Evolutionary conservation across 2,888 invertebrate genomes (phyloP).

Genomic region (Cheilosia vernalis): DNA sequence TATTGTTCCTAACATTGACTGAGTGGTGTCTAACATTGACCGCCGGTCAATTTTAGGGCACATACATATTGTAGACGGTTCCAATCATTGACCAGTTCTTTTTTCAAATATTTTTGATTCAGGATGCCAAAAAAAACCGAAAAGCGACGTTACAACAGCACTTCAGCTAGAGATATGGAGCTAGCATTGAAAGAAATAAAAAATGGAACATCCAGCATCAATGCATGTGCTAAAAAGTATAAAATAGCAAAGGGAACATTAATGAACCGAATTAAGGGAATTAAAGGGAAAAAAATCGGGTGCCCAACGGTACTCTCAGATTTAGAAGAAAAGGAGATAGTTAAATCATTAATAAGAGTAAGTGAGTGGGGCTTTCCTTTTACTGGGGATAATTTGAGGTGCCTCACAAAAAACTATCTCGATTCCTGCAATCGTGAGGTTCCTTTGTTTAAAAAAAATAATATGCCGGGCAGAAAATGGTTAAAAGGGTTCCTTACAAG

Average conservation of each 20-base stretch:
- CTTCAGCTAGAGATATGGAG: too few species aligned
- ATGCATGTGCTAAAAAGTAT: too few species aligned
- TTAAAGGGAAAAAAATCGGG: not conserved
- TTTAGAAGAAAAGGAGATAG: constrained; percentile 1
- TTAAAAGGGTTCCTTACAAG: constrained; percentile 3
- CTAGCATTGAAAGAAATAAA: too few species aligned
- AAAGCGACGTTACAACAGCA: too few species aligned
- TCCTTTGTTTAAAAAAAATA: not conserved
- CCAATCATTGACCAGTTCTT: not conserved
- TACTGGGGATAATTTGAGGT: constrained; percentile 14
- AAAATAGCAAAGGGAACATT: too few species aligned
- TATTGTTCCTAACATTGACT: too few species aligned
- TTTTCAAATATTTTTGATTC: constrained; percentile 8
- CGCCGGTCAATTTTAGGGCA: not conserved
- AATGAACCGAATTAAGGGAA: too few species aligned
- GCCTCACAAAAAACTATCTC: constrained; percentile 1
- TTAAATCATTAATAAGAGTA: not conserved
- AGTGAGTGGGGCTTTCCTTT: constrained; percentile 15
- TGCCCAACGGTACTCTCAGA: constrained; percentile 4
- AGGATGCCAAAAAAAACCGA: not conserved
- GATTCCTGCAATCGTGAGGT: not conserved
- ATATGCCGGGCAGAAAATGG: not conserved
- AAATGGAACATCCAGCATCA: too few species aligned
- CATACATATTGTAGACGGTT: not conserved
- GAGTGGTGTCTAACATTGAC: too few species aligned